phyloP scores from a whole-genome alignment of 2,888 invertebrate genomes.

The Glyphotaelius pellucidus region DNA sequence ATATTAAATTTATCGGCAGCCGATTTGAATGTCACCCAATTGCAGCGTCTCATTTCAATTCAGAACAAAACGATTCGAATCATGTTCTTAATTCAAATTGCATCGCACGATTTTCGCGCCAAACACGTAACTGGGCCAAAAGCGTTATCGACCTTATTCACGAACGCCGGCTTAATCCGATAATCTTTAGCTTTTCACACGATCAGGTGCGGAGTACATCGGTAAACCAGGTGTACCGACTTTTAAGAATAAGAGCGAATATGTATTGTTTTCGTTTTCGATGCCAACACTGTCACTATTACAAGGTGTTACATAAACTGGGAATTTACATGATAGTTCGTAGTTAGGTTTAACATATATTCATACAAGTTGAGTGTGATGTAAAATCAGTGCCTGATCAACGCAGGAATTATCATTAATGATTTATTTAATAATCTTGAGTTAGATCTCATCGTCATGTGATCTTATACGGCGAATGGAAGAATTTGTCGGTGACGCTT shows the following conservation, averaged over 20 bases:
- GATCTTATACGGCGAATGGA: background rate
- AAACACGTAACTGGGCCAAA: constrained; percentile 65
- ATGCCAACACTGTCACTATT: constrained; percentile 48
- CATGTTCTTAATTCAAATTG: constrained; percentile 64
- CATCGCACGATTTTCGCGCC: constrained; percentile 64
- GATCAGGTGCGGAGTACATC: constrained; percentile 47
- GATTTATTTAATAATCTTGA: too few relatives aligned
- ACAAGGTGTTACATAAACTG: constrained; percentile 20
- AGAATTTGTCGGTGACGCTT: background rate
- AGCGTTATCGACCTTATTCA: constrained; percentile 60
- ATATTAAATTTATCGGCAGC: constrained; percentile 26
- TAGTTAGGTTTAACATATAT: background rate
- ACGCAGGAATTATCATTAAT: background rate
- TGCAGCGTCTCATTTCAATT: constrained; percentile 60
- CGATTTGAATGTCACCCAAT: constrained; percentile 62
- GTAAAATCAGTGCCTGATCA: background rate
- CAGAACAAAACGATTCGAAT: constrained; percentile 58
- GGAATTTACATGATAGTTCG: background rate
- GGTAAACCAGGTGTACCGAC: constrained; percentile 40
- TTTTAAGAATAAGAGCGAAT: constrained; percentile 61
- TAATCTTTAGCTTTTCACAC: constrained; percentile 56
- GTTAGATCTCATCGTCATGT: too few relatives aligned
- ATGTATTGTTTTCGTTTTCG: constrained; percentile 63
- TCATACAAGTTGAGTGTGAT: background rate
- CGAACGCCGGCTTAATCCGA: constrained; percentile 55